Evolutionary conservation across 2,797 vertebrate species (phyloP), one percentile per base, ranked within the genome.

Genomic region (Acestrorhynchus altus): DNA sequence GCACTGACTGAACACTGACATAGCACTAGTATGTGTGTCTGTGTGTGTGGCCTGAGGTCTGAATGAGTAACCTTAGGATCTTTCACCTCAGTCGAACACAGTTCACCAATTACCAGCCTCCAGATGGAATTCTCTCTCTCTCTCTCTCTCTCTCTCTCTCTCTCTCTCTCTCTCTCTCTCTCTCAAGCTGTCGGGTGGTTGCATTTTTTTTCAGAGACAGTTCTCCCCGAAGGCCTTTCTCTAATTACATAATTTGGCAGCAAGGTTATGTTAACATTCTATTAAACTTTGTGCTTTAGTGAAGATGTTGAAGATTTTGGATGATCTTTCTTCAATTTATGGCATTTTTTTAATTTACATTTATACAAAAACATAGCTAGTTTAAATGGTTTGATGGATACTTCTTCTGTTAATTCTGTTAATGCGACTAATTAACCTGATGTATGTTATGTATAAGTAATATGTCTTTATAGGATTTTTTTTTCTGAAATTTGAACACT

Each of bases 201-300:
- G 24, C 4, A 35, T 60, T 68, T 67, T 52, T 77, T 39, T 54
- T 79, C 52, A 72, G 44, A 59, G 75, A 75, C 72, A 59, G 42
- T 54, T 57, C 67, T 82, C 78, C 31, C 75, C 39, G 51, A n/a
- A 63, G 75, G 63, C 51, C 40, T 31, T 78, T 64, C 26, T 75
- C 78, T 84, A 84, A 84, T 84, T 76, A 82, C 72, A 82, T 75
- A 61, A 64, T 69, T 72, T 80, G 71, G 42, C 73, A 39, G 77
- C 49, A 77, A 68, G 47, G 40, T 72, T 64, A 72, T 77, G 64
- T 61, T 72, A 52, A 60, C 71, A 68, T 76, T 68, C 74, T 61
- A 54, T 82, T 74, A 72, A 51, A 63, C 69, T 77, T 57, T 59
- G 69, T 65, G 67, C 70, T 39, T n/a, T n/a, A 4, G 28, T 39